Evolutionary conservation across 2,888 invertebrate species (phyloP).

Genomic region (Pardosa pseudoannulata): DNA sequence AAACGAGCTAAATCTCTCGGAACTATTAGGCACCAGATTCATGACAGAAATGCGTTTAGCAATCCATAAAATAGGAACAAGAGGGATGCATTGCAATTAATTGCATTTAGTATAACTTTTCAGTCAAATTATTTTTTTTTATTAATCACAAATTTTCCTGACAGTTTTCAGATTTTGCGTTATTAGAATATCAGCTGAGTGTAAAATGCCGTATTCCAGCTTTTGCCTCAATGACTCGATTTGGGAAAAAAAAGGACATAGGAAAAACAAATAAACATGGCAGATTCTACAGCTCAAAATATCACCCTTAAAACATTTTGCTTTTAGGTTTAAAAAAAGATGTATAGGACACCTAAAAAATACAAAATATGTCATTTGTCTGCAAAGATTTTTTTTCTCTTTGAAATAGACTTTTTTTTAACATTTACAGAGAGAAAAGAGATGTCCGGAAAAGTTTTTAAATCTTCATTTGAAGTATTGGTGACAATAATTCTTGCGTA

Average conservation of each 20-base stretch:
- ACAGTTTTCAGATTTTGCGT: background rate
- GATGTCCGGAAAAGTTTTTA: background rate
- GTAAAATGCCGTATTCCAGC: background rate
- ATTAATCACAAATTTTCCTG: background rate
- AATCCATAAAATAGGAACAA: background rate
- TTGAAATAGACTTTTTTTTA: no score
- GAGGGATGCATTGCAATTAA: background rate
- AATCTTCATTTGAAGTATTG: background rate
- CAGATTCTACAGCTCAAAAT: background rate
- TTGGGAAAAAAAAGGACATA: background rate
- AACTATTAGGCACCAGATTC: no score
- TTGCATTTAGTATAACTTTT: background rate
- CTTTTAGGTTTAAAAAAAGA: background rate
- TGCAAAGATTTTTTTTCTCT: no score
- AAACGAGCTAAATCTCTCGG: no score
- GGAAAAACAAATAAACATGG: background rate
- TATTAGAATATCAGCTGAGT: background rate
- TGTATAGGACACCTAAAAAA: background rate
- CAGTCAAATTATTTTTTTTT: background rate
- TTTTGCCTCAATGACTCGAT: no score
- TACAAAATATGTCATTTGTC: background rate
- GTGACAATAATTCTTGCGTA: background rate
- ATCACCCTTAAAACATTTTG: background rate
- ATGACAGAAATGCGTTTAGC: background rate
- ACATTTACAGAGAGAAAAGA: background rate